Evolutionary conservation across 1,140 invertebrate species (phyloP), one percentile per base, ranked within the genome.

Genomic region (Drosophila ogumai): DNA sequence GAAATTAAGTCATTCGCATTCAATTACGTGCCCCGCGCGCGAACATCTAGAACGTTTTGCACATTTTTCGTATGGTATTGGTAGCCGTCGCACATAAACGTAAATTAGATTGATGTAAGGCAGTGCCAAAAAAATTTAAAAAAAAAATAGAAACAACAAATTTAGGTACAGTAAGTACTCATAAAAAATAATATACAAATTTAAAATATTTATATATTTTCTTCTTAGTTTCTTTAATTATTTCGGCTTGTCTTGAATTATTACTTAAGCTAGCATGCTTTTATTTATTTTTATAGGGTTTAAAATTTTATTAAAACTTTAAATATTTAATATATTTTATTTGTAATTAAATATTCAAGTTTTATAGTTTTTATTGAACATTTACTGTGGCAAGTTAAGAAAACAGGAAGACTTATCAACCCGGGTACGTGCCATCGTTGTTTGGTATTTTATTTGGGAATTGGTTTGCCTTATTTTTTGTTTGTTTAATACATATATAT

Each of bases 1-100:
- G 60, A 82, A 88, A 88, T 90, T 40, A 90, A 88, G 84, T 66
- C 68, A 90, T 88, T 88, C 68, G 84, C 81, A 88, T 88, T 88
- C 84, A 88, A 84, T 88, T 90, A 90, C 84, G 84, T 88, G 72
- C 75, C 63, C 54, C 59, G 46, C 32, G 41, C 44, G 22, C 46
- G 49, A 34, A 67, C 67, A 73, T 56, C 32, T 56, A 65, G 72
- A 75, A 74, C 46, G 43, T 66, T 54, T 57, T 50, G 76, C 19
- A 32, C 43, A 71, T 55, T 79, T 67, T 75, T 66, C 59, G 60
- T 63, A 54, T 75, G 41, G 25, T 49, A 10, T 63, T 75, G 49
- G 15, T 31, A 6, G 47, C 15, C n/a, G 28, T 34, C 17, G 50
- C 58, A 44, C 54, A 73, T 54, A 34, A 72, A 44, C 65, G 68